Evolutionary conservation across 2,113 vertebrate genomes (phyloP), one percentile per base, ranked within the genome.

Genomic region (Scatophagus argus): DNA sequence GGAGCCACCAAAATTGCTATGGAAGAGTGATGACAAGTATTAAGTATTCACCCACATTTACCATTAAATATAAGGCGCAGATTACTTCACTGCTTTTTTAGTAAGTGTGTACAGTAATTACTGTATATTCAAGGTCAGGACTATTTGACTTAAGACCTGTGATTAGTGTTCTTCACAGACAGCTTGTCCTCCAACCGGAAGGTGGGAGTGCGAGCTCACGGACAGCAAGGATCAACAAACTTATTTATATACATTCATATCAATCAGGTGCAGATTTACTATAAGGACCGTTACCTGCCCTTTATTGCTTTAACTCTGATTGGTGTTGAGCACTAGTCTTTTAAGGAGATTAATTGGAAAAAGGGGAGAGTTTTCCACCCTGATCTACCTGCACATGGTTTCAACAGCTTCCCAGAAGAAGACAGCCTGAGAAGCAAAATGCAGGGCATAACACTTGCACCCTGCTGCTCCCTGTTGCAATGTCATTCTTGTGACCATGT

Each of bases 1-100:
- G 74, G 23, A 77, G 49, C 74, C 81, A 88, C 85, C 83, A 81
- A 89, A 89, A 85, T 87, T 91, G 59, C 78, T 82, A 83, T 79
- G 70, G 63, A 69, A 25, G 60, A 64, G 52, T 52, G 67, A 85
- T 49, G 60, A 64, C 70, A 77, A 71, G 68, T 73, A 86, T 83
- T 81, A 87, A 82, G 84, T 55, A 78, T 77, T 86, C 79, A 36
- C 23, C 71, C 46, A 39, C 78, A 70, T 77, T 79, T 54, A 77
- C 78, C 81, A 66, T 83, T 88, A 89, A 88, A 81, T 77, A 77
- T 68, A 88, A 21, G 77, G 51, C 56, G 41, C 3, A 46, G 60
- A 79, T 86, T 56, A 74, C 59, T 75, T 77, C 63, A 46, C 60
- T 77, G 62, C 58, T 81, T 76, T 87, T 82, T 83, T 43, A 65